Evolutionary conservation across 2,113 vertebrate species (phyloP).

Genomic region (Sceloporus tristichus): DNA sequence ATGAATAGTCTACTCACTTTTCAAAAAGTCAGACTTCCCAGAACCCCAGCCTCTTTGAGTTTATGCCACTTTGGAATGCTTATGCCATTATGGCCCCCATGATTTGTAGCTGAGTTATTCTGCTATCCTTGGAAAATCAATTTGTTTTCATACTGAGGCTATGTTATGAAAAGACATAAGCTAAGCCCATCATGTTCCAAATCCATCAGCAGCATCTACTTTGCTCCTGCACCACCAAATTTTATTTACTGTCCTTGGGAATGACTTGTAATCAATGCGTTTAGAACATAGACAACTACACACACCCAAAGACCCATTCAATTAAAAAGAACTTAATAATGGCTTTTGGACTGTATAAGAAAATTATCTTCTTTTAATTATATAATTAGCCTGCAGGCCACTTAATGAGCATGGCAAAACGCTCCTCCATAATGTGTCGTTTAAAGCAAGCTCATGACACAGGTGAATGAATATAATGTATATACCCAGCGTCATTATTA

Average conservation of each 20-base stretch:
- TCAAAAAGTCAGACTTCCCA: not conserved
- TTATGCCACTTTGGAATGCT: not conserved
- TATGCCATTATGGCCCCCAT: not conserved
- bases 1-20: not conserved
- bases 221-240: not conserved
- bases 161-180: not conserved
- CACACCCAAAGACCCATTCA: not conserved
- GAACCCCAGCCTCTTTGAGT: not conserved
- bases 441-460: constrained; percentile 13
- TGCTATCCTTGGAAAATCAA: not conserved
- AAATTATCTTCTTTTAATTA: constrained; percentile 28
- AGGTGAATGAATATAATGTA: not conserved
- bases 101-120: not conserved
- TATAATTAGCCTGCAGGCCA: constrained; percentile 20
- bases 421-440: not conserved
- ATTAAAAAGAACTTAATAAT: not conserved
- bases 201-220: not conserved
- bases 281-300: not conserved
- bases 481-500: not conserved
- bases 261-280: not conserved
- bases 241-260: not conserved
- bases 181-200: not conserved
- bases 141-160: not conserved
- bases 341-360: not conserved
- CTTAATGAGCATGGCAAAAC: not conserved